Base-by-base conservation (phyloP, 2,797 vertebrate species). In the Enteromius viviparus region DNA sequence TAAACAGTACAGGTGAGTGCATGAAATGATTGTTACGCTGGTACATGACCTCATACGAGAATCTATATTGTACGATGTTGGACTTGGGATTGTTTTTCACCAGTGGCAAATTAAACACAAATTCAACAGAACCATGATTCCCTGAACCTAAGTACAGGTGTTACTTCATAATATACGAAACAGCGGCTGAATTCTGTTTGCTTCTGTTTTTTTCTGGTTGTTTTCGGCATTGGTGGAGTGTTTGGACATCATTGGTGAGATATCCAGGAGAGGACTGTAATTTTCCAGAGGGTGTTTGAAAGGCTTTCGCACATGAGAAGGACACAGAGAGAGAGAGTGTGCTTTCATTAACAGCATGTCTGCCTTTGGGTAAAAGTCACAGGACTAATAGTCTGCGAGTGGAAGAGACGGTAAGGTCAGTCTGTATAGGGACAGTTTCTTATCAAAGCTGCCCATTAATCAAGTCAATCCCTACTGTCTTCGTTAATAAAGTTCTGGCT, bases 1-100 rank as follows among this genome's bases (percentile, higher is more conserved):
- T 85, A 96, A 96, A 84, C 96, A 97, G 87, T 97, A 96, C 94
- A 97, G 96, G 97, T 97, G 90, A 88, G 89, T 84, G 37, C 17
- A n/a, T 42, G 29, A 77, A 72, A 42, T 71, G 11, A 37, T 14
- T 42, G 53, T 47, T 47, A 40, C 5, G 10, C 37, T 58, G 37
- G 26, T 34, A 37, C 23, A 15, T 51, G 37, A 71, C 66, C 45
- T 72, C 58, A 17, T 26, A 21, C 14, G 5, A 10, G 26, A 6
- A 37, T 55, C 6, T 37, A 10, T 21, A 23, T 14, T 6, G 26
- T 11, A 26, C 9, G 8, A 62, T 64, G 23, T 74, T 45, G 64
- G 53, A 71, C 26, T 60, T n/a, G 42, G 26, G 34, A 45, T 62
- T 42, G 55, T 42, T 60, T 76, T 45, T 45, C 26, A n/a, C 19